Percentiles rank a stretch among this genome's conserved stretches.
Conservation (phyloP, 2,113 vertebrate species). For the Sclerurus mexicanus region DNA sequence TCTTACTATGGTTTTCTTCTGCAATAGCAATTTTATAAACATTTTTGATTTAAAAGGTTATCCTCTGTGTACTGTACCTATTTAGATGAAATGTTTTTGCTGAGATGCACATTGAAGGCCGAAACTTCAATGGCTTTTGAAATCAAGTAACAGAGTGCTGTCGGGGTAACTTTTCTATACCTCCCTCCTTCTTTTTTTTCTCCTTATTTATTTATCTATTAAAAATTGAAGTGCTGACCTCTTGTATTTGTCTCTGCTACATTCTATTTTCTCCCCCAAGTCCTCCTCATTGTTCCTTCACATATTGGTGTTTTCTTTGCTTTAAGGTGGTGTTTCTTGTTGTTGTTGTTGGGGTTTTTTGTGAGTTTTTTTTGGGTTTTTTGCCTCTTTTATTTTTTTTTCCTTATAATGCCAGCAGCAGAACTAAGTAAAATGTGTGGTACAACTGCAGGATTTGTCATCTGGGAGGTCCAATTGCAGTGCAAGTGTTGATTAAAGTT, state of each 20-base stretch:
- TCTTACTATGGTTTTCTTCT: neutral
- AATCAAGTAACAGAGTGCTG: neutral
- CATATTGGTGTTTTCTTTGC: neutral
- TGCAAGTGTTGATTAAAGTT: neutral
- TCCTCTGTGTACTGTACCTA: neutral
- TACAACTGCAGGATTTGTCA: neutral
- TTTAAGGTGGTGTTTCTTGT: neutral
- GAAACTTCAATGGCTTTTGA: neutral
- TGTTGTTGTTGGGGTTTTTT: no score
- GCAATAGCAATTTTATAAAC: neutral
- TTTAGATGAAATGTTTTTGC: neutral
- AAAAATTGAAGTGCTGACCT: neutral
- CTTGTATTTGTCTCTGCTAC: neutral
- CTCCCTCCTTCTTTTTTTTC: neutral
- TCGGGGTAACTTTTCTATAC: neutral
- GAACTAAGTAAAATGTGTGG: neutral
- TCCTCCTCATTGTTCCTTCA: neutral
- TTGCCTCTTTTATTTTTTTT: neutral
- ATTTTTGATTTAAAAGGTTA: neutral
- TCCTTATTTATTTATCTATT: neutral
- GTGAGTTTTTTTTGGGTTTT: no score
- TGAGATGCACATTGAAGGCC: neutral
- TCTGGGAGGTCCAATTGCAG: neutral
- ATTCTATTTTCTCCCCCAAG: rapidly evolving
- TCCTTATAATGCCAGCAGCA: neutral